These are phyloP conservation scores for Drosophila macrospina DNA, from an alignment of 2,888 invertebrate species.

Conservation along the genomic window DNA sequence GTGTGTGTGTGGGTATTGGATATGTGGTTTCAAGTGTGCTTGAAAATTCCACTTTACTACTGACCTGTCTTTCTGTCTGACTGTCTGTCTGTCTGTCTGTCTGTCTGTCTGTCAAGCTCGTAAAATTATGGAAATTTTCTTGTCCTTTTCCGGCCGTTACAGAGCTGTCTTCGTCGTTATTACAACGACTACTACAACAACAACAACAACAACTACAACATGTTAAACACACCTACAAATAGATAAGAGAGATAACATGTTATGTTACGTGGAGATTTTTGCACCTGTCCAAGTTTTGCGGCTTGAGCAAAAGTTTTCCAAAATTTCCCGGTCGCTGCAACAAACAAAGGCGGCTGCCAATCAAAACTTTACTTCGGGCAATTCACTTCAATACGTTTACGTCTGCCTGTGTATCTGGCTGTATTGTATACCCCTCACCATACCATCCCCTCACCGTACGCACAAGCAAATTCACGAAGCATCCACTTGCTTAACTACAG, in stretches of 20 bases:
- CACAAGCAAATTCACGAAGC: too few relatives aligned
- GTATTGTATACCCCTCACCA: background rate
- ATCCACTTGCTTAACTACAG: slow-evolving; percentile 7
- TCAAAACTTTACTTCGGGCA: slow-evolving; percentile 64
- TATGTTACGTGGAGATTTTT: slow-evolving; percentile 19
- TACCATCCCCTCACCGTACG: too few relatives aligned
- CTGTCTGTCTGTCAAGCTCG: slow-evolving; percentile 51
- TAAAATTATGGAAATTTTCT: slow-evolving; percentile 81
- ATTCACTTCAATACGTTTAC: slow-evolving; percentile 23
- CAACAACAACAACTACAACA: too few relatives aligned
- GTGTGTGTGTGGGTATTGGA: background rate
- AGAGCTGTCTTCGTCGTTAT: slow-evolving; percentile 4
- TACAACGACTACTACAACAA: too few relatives aligned
- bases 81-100: slow-evolving; percentile 8
- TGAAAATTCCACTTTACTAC: slow-evolving; percentile 66
- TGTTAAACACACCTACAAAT: background rate
- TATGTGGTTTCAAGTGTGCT: slow-evolving; percentile 60
- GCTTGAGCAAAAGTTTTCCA: slow-evolving; percentile 37
- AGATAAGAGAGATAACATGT: slow-evolving; percentile 28
- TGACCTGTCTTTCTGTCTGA: slow-evolving; percentile 28
- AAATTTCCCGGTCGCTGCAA: slow-evolving; percentile 41
- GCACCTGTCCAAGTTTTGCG: slow-evolving; percentile 69
- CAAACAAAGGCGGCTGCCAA: slow-evolving; percentile 72
- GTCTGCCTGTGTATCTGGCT: background rate
- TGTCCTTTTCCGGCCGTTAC: slow-evolving; percentile 63